A percentile compares a stretch with the other conserved stretches of the same genome.
Conservation (phyloP, 1,140 invertebrate species). For the Tribolium madens region DNA sequence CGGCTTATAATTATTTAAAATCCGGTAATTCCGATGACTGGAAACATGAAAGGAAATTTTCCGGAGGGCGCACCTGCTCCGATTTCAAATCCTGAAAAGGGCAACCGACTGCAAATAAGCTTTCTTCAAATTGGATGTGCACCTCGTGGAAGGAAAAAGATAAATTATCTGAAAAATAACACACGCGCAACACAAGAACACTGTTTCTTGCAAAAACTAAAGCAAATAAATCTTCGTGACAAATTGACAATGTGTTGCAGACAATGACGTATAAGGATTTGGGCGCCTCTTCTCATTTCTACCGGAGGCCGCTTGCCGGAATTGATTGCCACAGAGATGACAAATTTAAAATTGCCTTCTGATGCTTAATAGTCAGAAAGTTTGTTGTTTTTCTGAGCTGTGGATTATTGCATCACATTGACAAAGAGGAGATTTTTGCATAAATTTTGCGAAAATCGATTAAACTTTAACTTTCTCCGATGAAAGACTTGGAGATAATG, state of each 20-base stretch:
- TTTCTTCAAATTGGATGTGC: constrained; percentile 57
- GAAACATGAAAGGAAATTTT: constrained; percentile 43
- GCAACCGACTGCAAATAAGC: constrained; percentile 55
- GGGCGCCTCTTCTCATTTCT: constrained; percentile 35
- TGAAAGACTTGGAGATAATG: constrained; percentile 8
- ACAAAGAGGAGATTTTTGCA: background rate
- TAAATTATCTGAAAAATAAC: constrained; percentile 56
- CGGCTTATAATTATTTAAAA: constrained; percentile 17
- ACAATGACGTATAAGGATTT: constrained; percentile 50
- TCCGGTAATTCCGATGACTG: background rate
- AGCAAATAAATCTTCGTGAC: constrained; percentile 55
- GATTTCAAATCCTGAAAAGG: constrained; percentile 38
- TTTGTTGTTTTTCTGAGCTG: background rate
- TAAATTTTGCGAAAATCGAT: constrained; percentile 1
- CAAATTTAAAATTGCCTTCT: background rate
- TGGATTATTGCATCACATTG: background rate
- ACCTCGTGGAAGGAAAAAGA: constrained; percentile 55
- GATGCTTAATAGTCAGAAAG: background rate
- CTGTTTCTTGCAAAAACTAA: constrained; percentile 43
- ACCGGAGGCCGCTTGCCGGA: background rate
- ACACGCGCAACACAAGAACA: constrained; percentile 46
- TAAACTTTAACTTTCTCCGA: constrained; percentile 15
- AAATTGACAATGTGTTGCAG: constrained; percentile 57
- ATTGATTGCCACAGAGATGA: background rate
- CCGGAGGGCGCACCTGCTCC: constrained; percentile 48